These are phyloP conservation scores for Argentina silus DNA, from an alignment of 2,797 vertebrate species.

Conservation along the genomic window DNA sequence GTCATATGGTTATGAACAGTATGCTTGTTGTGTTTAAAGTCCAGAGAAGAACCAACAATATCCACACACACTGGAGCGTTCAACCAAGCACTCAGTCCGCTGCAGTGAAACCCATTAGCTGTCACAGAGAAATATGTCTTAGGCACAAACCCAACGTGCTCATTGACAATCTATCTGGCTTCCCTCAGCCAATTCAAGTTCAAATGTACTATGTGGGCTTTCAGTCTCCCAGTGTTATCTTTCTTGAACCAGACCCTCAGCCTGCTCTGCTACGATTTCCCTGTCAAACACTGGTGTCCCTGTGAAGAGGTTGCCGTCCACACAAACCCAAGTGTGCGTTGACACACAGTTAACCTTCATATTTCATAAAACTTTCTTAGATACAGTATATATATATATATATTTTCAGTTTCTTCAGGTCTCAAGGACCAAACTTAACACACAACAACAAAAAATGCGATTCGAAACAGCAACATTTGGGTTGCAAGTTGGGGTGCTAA, in stretches of 20 bases:
- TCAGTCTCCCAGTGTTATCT: conserved; percentile 43
- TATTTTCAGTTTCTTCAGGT: neutral
- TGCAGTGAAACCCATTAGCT: conserved; percentile 13
- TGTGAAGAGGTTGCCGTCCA: conserved; percentile 24
- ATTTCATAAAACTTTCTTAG: conserved; percentile 20
- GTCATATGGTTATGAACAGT: neutral
- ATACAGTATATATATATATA: neutral
- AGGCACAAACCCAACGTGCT: conserved; percentile 17
- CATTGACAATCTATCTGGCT: conserved; percentile 30
- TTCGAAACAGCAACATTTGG: neutral
- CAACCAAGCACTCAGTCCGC: conserved; percentile 8
- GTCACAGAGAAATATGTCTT: conserved; percentile 7
- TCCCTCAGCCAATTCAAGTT: conserved; percentile 21
- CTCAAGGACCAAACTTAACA: neutral
- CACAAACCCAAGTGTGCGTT: conserved; percentile 16
- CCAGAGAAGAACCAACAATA: conserved; percentile 11
- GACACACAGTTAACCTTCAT: conserved; percentile 50
- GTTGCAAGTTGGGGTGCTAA: too few relatives aligned
- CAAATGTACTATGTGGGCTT: conserved; percentile 35
- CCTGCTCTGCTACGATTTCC: conserved; percentile 21
- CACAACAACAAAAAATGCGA: too few relatives aligned
- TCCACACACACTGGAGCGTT: neutral
- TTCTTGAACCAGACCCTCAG: conserved; percentile 38
- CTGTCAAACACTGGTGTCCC: conserved; percentile 35
- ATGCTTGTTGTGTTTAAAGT: neutral